Percentiles rank a stretch among this genome's conserved stretches.
phyloP scores from a whole-genome alignment of 2,113 vertebrate species.

The Myrmophylax atrothorax region DNA sequence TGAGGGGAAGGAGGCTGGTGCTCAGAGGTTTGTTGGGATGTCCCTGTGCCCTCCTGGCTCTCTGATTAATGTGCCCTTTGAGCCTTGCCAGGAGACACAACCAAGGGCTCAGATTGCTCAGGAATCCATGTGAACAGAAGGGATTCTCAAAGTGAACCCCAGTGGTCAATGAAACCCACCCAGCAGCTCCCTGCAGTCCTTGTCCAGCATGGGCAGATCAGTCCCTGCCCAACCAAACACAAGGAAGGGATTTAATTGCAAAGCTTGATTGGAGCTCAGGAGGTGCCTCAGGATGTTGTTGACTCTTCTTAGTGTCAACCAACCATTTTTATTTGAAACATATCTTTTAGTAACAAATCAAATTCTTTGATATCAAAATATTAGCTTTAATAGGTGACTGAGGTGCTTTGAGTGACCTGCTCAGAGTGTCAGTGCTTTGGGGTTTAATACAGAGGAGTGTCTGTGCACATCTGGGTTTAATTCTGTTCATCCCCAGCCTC shows the following conservation, averaged over 20 bases:
- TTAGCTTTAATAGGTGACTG: background rate
- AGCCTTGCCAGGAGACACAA: background rate
- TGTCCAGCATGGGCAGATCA: background rate
- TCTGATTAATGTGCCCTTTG: background rate
- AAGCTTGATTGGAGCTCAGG: background rate
- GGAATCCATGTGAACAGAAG: background rate
- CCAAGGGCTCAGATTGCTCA: background rate
- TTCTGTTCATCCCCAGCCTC: background rate
- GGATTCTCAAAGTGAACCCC: background rate
- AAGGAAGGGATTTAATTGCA: background rate
- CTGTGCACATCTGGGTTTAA: background rate
- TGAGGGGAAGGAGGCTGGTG: background rate
- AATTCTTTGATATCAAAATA: background rate
- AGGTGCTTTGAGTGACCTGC: background rate
- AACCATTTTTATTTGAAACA: background rate
- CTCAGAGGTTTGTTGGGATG: background rate
- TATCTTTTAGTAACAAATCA: background rate
- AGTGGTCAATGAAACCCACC: background rate
- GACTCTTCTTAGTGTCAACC: background rate
- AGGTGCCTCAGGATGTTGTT: background rate
- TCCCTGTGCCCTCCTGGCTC: background rate
- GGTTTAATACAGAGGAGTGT: background rate
- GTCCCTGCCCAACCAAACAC: background rate
- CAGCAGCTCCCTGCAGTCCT: background rate
- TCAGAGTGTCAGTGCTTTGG: background rate